Conservation (phyloP, 2,113 vertebrate genomes). For the Globicephala melas region DNA sequence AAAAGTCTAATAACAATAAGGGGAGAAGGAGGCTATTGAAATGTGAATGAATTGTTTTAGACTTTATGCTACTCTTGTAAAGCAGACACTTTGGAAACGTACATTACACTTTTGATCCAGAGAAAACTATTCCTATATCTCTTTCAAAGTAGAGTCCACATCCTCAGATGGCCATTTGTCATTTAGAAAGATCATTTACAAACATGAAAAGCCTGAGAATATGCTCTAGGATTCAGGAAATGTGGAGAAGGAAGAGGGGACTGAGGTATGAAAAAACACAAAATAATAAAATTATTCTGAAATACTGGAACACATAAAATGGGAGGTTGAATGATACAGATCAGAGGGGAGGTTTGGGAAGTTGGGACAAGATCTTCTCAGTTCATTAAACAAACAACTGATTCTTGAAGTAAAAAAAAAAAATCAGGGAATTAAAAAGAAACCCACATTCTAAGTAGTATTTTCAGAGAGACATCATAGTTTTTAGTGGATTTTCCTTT, state of each 20-base stretch:
- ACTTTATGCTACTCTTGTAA: not conserved
- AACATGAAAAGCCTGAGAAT: not conserved
- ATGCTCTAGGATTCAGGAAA: not conserved
- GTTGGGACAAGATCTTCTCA: not conserved
- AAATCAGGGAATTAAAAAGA: not conserved
- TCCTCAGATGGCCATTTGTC: not conserved
- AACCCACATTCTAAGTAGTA: conserved; percentile 35
- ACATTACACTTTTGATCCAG: not conserved
- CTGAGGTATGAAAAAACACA: not conserved
- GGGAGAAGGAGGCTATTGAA: not conserved
- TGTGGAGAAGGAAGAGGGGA: not conserved
- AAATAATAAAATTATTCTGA: not conserved
- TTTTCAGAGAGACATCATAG: conserved; percentile 10
- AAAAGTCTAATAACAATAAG: not conserved
- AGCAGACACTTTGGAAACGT: not conserved
- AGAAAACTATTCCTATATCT: not conserved
- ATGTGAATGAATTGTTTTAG: not conserved
- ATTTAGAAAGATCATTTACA: not conserved
- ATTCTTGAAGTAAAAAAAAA: not conserved
- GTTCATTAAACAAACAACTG: not conserved
- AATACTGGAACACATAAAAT: not conserved
- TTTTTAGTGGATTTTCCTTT: conserved; percentile 43
- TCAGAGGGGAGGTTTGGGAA: not conserved
- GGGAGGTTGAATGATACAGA: not conserved
- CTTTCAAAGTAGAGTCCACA: not conserved